These are phyloP conservation scores for Pollimyrus isidori DNA, from an alignment of 2,113 vertebrate species.

Conservation along the genomic window DNA sequence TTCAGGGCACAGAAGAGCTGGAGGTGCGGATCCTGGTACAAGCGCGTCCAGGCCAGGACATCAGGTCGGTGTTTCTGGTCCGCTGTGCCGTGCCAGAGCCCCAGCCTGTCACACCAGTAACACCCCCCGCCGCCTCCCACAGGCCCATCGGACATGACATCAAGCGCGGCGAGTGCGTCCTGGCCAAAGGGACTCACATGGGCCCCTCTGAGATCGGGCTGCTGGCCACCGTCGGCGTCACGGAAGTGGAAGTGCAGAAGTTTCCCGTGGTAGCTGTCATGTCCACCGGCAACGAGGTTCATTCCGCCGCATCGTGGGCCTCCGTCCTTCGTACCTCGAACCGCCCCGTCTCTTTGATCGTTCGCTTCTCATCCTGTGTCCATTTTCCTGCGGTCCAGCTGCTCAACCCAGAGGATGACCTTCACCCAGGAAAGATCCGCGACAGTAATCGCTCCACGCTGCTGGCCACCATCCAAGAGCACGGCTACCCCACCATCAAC, in stretches of 20 bases:
- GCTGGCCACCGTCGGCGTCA: constrained; percentile 94
- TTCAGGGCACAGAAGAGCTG: constrained; percentile 92
- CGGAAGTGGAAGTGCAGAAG: constrained; percentile 97
- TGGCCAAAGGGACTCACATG: constrained; percentile 97
- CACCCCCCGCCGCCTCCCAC: constrained; percentile 26
- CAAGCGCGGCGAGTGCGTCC: constrained; percentile 93
- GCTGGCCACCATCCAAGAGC: constrained; percentile 97
- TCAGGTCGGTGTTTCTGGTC: constrained; percentile 63
- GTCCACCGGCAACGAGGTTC: constrained; percentile 97
- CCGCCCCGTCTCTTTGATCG: too few relatives aligned
- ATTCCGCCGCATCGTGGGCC: background rate
- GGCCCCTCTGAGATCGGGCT: constrained; percentile 95
- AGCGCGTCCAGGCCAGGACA: constrained; percentile 93
- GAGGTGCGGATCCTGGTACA: constrained; percentile 96
- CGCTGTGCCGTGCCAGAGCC: background rate
- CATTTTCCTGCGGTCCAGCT: constrained; percentile 63
- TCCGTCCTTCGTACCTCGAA: background rate
- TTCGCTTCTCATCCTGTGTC: background rate
- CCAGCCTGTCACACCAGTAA: background rate
- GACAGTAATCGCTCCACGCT: constrained; percentile 97
- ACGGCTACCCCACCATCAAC: constrained; percentile 98
- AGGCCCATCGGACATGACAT: constrained; percentile 98
- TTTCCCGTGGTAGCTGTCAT: constrained; percentile 98
- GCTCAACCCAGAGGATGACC: constrained; percentile 95
- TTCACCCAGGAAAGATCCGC: constrained; percentile 95